Conservation (phyloP, 2,888 invertebrate genomes). For the Lochmaea capreae region DNA sequence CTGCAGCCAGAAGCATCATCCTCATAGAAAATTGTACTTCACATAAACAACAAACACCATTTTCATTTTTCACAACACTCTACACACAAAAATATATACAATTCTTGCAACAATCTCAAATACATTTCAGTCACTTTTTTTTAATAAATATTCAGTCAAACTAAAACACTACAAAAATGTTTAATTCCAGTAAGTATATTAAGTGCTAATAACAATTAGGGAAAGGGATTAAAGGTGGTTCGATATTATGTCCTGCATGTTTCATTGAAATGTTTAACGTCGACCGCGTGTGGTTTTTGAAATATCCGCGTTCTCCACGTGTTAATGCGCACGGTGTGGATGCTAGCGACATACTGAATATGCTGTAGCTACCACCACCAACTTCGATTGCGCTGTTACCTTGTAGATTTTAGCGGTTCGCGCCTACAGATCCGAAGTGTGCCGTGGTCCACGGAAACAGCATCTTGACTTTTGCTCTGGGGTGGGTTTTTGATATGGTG, state of each 20-base stretch:
- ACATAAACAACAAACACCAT: slow-evolving; percentile 44
- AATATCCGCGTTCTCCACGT: slow-evolving; percentile 20
- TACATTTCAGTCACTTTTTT: slow-evolving; percentile 26
- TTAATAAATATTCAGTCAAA: slow-evolving; percentile 12
- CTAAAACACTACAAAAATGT: neutral
- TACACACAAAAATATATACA: slow-evolving; percentile 25
- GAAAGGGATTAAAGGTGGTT: slow-evolving; percentile 1
- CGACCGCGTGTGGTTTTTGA: slow-evolving; percentile 20
- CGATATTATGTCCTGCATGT: slow-evolving; percentile 23
- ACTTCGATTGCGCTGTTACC: slow-evolving; percentile 56
- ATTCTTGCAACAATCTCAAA: neutral
- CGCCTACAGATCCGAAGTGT: slow-evolving; percentile 40
- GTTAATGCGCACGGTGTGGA: slow-evolving; percentile 43
- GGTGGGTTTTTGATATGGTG: slow-evolving; percentile 28
- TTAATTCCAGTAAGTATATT: slow-evolving; percentile 4
- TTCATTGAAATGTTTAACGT: neutral
- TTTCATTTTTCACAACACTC: slow-evolving; percentile 30
- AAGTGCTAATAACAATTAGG: neutral
- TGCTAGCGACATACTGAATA: slow-evolving; percentile 54
- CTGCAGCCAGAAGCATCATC: slow-evolving; percentile 66
- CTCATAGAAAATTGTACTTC: slow-evolving; percentile 55
- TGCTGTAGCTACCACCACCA: slow-evolving; percentile 46
- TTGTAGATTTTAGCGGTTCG: slow-evolving; percentile 52
- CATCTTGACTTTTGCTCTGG: slow-evolving; percentile 36
- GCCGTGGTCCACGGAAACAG: slow-evolving; percentile 38